Evolutionary conservation across 37 sponge, comb jelly and placozoan species (phyloP).

Genomic region (Tethya wilhelma): DNA sequence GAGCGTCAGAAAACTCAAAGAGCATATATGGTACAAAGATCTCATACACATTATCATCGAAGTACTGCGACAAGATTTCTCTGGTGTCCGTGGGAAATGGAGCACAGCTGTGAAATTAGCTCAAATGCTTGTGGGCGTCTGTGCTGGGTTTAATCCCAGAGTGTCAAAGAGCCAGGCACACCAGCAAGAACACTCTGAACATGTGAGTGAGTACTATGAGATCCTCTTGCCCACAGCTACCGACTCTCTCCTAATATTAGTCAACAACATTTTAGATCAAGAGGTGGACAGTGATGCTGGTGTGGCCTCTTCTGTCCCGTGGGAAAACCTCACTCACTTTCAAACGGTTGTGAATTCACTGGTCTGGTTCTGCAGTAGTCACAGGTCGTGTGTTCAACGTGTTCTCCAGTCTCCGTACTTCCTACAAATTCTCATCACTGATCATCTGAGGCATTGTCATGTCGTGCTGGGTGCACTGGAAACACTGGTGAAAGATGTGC

Average conservation of each 20-base stretch:
- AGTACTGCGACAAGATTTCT: conserved; percentile 51
- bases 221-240: conserved; percentile 59
- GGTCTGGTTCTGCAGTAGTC: conserved; percentile 37
- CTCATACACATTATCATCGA: conserved; percentile 65
- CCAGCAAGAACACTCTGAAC: conserved; percentile 13
- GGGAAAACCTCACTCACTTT: conserved; percentile 22
- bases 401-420: conserved; percentile 70
- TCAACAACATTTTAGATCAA: conserved; percentile 45
- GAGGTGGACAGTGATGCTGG: neutral
- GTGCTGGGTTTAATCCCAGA: conserved; percentile 38
- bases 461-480: conserved; percentile 17
- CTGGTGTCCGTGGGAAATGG: conserved; percentile 44
- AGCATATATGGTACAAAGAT: conserved; percentile 58
- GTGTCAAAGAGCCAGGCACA: neutral
- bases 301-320: neutral
- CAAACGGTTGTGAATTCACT: conserved; percentile 16
- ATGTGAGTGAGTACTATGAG: conserved; percentile 53
- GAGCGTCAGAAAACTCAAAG: neutral
- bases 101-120: conserved; percentile 26
- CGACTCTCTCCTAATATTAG: conserved; percentile 64
- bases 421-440: conserved; percentile 61
- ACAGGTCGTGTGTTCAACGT: conserved; percentile 23
- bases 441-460: conserved; percentile 6
- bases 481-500: conserved; percentile 4
- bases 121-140: conserved; percentile 21